Evolutionary conservation across 2,888 invertebrate species (phyloP).

Genomic region (Lasioglossum zephyrum): DNA sequence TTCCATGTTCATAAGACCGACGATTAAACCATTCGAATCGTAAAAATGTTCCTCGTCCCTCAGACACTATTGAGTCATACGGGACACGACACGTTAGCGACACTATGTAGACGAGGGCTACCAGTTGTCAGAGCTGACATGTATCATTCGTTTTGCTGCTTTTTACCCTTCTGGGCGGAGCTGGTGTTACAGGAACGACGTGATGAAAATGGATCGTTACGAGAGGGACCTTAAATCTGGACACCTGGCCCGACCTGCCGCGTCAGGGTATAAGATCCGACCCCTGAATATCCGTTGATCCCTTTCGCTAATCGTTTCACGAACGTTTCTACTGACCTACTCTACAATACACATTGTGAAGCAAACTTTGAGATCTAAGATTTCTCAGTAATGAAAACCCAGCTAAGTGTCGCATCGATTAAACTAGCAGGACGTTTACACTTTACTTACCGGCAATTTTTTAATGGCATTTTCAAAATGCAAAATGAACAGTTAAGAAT

Average conservation of each 20-base stretch:
- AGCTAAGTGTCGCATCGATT: neutral
- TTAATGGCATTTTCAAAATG: no score
- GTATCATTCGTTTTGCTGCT: slow-evolving; percentile 14
- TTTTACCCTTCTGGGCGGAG: slow-evolving; percentile 45
- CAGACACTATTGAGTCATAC: neutral
- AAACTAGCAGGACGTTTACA: no score
- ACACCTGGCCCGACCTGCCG: slow-evolving; percentile 54
- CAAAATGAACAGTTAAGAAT: no score
- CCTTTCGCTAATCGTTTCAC: slow-evolving; percentile 20
- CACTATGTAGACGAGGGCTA: neutral
- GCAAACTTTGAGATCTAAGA: slow-evolving; percentile 37
- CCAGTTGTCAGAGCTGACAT: slow-evolving; percentile 25
- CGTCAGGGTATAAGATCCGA: slow-evolving; percentile 19
- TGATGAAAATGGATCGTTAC: slow-evolving; percentile 67
- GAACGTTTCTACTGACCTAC: neutral
- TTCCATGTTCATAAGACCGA: neutral
- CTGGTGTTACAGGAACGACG: slow-evolving; percentile 34
- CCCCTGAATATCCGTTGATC: slow-evolving; percentile 25
- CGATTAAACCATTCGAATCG: neutral
- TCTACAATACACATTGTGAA: slow-evolving; percentile 3
- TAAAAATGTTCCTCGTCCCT: neutral
- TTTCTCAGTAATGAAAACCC: no score
- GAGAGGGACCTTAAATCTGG: slow-evolving; percentile 59
- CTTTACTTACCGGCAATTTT: no score
- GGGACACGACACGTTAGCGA: slow-evolving; percentile 5